phyloP scores from a whole-genome alignment of 1,140 invertebrate species.

The Dolichoris vasculosae region DNA sequence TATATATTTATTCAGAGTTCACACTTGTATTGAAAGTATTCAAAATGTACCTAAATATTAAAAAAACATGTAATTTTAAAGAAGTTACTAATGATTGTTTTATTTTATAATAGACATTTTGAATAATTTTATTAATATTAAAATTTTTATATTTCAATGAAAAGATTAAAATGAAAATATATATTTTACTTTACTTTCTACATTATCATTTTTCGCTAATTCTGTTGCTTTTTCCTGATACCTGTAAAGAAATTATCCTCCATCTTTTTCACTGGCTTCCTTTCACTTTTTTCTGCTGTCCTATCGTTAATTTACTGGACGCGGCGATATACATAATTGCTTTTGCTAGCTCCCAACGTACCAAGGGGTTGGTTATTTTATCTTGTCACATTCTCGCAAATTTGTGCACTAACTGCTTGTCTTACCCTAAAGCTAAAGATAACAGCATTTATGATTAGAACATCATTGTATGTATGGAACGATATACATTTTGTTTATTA shows the following conservation, averaged over 20 bases:
- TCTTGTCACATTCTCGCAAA: constrained; percentile 8
- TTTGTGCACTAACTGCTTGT: not conserved
- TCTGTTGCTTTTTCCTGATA: too few relatives aligned
- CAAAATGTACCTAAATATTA: too few relatives aligned
- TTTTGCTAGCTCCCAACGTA: not conserved
- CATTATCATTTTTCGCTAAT: not conserved
- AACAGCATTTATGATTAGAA: constrained; percentile 9
- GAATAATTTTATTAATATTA: too few relatives aligned
- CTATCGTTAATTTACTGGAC: not conserved
- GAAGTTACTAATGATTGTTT: too few relatives aligned
- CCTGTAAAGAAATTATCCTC: too few relatives aligned
- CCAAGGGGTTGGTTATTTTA: not conserved
- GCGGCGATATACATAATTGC: constrained; percentile 22
- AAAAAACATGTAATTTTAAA: too few relatives aligned
- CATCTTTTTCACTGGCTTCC: not conserved
- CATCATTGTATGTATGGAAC: not conserved
- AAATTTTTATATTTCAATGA: too few relatives aligned
- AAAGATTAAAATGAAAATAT: too few relatives aligned
- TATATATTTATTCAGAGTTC: too few relatives aligned
- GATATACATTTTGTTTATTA: too few relatives aligned
- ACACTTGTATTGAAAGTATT: too few relatives aligned
- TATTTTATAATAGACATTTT: too few relatives aligned
- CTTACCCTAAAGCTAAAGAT: not conserved
- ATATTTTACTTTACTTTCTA: not conserved
- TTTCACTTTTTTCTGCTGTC: not conserved